Base-by-base conservation (phyloP, 2,888 invertebrate genomes). In the Trilocha varians region DNA sequence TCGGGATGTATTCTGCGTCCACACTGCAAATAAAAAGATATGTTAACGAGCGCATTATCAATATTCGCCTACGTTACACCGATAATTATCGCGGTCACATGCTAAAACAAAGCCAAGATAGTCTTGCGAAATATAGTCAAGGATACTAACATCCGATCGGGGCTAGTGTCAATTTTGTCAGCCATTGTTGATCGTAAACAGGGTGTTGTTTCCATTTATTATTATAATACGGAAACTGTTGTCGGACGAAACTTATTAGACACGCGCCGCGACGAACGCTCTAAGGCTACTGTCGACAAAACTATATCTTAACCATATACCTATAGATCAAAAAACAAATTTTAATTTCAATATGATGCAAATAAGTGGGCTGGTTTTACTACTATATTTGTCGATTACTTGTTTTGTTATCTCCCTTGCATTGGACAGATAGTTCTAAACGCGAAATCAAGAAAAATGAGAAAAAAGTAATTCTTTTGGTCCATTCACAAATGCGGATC, bases 1-100 rank as follows among this genome's bases (percentile, higher is more conserved):
- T 68, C 14, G 77, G 50, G 40, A 69, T 76, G 49, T 80, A 83
- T 48, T 78, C 83, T 49, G 73, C 74, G 63, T 80, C 79, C 57
- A 64, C 77, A 74, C 84, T 84, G 78, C 11, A 55, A 78, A 66
- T 60, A 70, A 64, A 64, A 45, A 53, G 42, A 46, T 34, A 34
- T 3, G 39, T 39, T 36, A 34, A 45, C 38, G 13, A 8, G 13
- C 3, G 34, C 13, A 34, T 13, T 9, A 9, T 16, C 16, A 16
- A 2, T 9, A 36, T 36, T n/a, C 9, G 11, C 5, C 16, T 36
- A 16, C 14, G 36, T 6, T 34, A 34, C 15, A 9, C 13, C 25
- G 25, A 25, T 11, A 25, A 25, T 25, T 25, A 25, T 25, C 25
- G 11, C 3, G 25, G 6, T 25, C 11, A 25, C 25, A 11, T 25